phyloP scores from a whole-genome alignment of 2,113 vertebrate species.

The Colistium nudipinnis region DNA sequence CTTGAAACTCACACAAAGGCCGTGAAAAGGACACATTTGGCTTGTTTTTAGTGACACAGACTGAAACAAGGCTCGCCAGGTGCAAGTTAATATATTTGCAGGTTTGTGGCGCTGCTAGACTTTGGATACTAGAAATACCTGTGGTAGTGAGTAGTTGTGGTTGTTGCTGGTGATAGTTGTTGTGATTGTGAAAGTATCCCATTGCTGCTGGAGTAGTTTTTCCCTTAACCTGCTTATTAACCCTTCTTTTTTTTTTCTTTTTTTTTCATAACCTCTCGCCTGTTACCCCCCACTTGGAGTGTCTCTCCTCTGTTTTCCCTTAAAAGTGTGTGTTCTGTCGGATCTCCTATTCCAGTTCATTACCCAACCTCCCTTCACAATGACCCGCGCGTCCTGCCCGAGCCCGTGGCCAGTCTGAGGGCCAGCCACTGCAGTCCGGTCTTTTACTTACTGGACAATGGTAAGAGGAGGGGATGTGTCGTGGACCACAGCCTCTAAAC shows the following conservation, averaged over 20 bases:
- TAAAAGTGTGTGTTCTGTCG: constrained; percentile 76
- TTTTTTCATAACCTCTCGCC: constrained; percentile 42
- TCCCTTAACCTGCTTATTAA: constrained; percentile 13
- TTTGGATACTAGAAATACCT: neutral
- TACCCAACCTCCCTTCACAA: constrained; percentile 82
- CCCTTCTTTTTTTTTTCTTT: constrained; percentile 34
- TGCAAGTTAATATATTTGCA: neutral
- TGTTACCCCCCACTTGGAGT: constrained; percentile 52
- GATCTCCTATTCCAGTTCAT: constrained; percentile 83
- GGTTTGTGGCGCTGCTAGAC: too few species aligned
- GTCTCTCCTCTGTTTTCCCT: constrained; percentile 58
- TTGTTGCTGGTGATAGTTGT: neutral
- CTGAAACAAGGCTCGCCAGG: neutral
- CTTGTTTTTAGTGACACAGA: neutral
- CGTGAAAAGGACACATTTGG: neutral
- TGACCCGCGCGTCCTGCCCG: constrained; percentile 80
- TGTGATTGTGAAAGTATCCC: neutral
- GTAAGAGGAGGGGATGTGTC: constrained; percentile 78
- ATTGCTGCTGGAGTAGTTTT: constrained; percentile 1
- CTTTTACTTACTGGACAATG: constrained; percentile 87
- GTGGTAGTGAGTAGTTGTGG: neutral
- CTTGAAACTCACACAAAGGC: neutral
- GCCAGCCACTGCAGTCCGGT: constrained; percentile 85
- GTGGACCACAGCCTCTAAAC: constrained; percentile 51
- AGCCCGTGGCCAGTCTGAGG: constrained; percentile 82